These are phyloP conservation scores for Beris morrisii DNA, from an alignment of 2,888 invertebrate species.

Conservation along the genomic window DNA sequence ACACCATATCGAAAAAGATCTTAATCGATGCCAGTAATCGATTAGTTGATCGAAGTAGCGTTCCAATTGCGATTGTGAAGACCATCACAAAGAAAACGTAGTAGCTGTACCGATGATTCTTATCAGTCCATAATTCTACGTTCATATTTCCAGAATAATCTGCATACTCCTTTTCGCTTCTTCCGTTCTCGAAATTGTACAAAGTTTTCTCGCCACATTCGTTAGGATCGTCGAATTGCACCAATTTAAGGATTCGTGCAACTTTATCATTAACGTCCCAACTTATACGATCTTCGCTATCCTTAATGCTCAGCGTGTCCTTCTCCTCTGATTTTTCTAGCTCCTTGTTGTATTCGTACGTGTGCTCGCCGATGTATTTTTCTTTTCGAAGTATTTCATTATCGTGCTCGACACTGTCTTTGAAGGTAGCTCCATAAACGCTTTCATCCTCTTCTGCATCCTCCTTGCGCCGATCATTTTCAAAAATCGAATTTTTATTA, in stretches of 20 bases:
- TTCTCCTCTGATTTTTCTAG: slow-evolving; percentile 16
- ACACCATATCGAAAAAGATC: slow-evolving; percentile 9
- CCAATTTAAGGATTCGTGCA: slow-evolving; percentile 13
- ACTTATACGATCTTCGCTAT: slow-evolving; percentile 10
- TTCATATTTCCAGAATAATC: not conserved
- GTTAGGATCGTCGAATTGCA: not conserved
- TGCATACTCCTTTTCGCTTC: not conserved
- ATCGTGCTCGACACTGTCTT: slow-evolving; percentile 2
- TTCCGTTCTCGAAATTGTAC: no score
- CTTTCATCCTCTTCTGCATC: slow-evolving; percentile 6
- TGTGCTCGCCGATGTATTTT: not conserved
- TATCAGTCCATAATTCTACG: slow-evolving; percentile 4
- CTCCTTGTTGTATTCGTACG: slow-evolving; percentile 8
- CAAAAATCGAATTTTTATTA: slow-evolving; percentile 9
- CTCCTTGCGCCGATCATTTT: not conserved
- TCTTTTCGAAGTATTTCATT: not conserved
- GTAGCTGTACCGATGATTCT: slow-evolving; percentile 9
- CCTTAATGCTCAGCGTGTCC: slow-evolving; percentile 16
- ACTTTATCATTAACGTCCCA: slow-evolving; percentile 21
- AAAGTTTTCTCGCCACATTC: not conserved
- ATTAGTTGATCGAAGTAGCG: slow-evolving; percentile 2
- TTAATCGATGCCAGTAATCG: slow-evolving; percentile 5
- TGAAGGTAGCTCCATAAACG: not conserved
- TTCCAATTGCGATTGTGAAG: slow-evolving; percentile 7
- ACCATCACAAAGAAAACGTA: slow-evolving; percentile 15